These are phyloP conservation scores for Timema podura DNA, from an alignment of 2,888 invertebrate genomes.

Conservation along the genomic window DNA sequence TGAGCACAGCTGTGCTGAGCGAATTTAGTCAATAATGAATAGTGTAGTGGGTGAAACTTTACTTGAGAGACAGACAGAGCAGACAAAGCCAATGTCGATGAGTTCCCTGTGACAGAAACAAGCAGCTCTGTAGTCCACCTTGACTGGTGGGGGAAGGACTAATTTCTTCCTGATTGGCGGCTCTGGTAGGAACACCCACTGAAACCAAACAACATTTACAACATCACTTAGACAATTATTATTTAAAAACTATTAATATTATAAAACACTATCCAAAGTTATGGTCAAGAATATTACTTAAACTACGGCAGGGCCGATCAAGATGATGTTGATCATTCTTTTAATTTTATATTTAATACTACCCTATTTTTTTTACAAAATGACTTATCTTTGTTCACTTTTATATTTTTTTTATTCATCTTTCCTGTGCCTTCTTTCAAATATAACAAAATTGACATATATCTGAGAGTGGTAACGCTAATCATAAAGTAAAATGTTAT, in stretches of 20 bases:
- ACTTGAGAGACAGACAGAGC: conserved; percentile 96
- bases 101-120: conserved; percentile 96
- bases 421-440: too few relatives aligned
- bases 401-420: too few relatives aligned
- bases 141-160: conserved; percentile 81
- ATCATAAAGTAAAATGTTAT: too few relatives aligned
- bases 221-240: background rate
- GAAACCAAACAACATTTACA: conserved; percentile 35
- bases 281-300: background rate
- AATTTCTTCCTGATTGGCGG: conserved; percentile 72
- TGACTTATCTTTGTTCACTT: too few relatives aligned
- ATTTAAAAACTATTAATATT: background rate
- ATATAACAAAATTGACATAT: too few relatives aligned
- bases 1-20: too few relatives aligned
- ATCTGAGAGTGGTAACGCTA: too few relatives aligned
- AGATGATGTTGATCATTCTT: too few relatives aligned
- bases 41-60: conserved; percentile 34
- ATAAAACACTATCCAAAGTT: background rate
- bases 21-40: too few relatives aligned
- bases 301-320: background rate
- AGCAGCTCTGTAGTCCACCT: conserved; percentile 94
- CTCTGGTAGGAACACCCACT: conserved; percentile 94
- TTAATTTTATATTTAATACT: too few relatives aligned
- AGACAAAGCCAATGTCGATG: conserved; percentile 94
- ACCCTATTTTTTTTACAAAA: too few relatives aligned